These are phyloP conservation scores for Solea senegalensis DNA, from an alignment of 2,113 vertebrate species.

Conservation along the genomic window DNA sequence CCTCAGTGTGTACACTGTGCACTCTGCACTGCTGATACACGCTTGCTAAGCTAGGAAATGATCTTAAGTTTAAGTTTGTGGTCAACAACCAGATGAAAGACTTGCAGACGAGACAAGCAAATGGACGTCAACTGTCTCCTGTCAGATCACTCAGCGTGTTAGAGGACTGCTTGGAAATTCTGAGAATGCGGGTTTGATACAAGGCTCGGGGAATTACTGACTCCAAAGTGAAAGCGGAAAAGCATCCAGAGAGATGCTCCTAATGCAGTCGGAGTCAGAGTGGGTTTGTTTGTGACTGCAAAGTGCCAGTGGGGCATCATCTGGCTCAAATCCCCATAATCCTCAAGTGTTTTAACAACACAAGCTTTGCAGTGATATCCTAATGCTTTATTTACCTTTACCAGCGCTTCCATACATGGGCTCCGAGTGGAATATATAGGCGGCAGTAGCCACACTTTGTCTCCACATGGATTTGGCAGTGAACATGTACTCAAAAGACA, in stretches of 20 bases:
- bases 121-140: background rate
- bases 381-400: slow-evolving; percentile 31
- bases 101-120: background rate
- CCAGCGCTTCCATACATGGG: background rate
- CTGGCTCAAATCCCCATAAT: slow-evolving; percentile 3
- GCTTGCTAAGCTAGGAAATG: background rate
- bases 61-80: background rate
- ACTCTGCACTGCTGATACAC: background rate
- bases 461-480: slow-evolving; percentile 34
- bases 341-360: slow-evolving; percentile 15
- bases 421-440: slow-evolving; percentile 8
- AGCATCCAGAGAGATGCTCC: background rate
- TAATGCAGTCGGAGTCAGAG: background rate
- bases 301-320: slow-evolving; percentile 1
- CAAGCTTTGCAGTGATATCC: background rate
- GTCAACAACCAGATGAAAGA: background rate
- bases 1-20: background rate
- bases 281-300: slow-evolving; percentile 3
- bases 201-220: background rate
- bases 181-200: background rate
- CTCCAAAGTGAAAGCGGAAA: background rate
- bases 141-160: background rate
- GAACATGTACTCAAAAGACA: slow-evolving; percentile 26
- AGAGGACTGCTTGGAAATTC: slow-evolving; percentile 5
- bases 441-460: background rate